Percentiles rank a stretch among this genome's conserved stretches.
These are phyloP conservation scores for Dichetophora obliterata DNA, from an alignment of 2,888 invertebrate species.

Conservation along the genomic window DNA sequence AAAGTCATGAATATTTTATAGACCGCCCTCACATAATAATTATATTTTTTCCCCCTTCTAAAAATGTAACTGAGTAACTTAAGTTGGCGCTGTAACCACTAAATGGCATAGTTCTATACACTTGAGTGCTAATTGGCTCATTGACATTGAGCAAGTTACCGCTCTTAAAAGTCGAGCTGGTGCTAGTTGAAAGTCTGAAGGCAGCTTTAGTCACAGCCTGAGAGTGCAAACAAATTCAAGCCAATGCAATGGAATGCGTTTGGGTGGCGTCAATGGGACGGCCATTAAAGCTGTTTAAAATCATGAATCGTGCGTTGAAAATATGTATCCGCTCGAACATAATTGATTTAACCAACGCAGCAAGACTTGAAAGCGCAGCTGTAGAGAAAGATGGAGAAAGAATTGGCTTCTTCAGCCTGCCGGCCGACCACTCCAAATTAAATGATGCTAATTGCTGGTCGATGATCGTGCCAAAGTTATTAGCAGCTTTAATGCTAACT, in stretches of 20 bases:
- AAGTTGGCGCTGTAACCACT: not conserved
- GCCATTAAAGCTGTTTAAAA: conserved; percentile 11
- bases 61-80: not conserved
- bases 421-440: conserved; percentile 23
- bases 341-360: conserved; percentile 27
- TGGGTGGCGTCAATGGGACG: conserved; percentile 29
- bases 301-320: conserved; percentile 32
- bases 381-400: not conserved
- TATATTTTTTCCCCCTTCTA: too few relatives aligned
- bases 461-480: conserved; percentile 31
- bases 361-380: not conserved
- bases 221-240: not conserved
- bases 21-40: too few relatives aligned
- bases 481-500: conserved; percentile 24
- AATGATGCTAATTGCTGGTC: conserved; percentile 34
- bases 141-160: conserved; percentile 16
- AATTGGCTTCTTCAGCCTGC: not conserved
- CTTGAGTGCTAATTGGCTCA: conserved; percentile 33
- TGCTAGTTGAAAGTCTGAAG: not conserved
- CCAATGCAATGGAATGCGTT: conserved; percentile 23
- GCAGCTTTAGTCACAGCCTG: not conserved
- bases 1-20: too few relatives aligned
- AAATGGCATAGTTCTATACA: not conserved
- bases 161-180: not conserved
- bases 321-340: conserved; percentile 9